phyloP scores from a whole-genome alignment of 2,888 invertebrate genomes.

The Sinotaia quadrata region DNA sequence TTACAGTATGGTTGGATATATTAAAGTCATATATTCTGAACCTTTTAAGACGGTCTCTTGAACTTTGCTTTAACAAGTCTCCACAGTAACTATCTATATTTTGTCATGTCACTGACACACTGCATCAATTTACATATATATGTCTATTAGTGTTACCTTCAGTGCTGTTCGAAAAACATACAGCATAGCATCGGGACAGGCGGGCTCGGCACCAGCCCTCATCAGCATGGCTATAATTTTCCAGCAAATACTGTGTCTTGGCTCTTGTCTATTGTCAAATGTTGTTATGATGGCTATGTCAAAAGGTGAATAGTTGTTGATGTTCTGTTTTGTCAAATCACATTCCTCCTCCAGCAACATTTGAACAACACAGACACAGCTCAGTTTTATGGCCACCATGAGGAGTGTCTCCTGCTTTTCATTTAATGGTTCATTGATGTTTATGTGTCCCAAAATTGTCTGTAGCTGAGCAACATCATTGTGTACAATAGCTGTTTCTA shows the following conservation, averaged over 20 bases:
- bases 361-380: conserved; percentile 52
- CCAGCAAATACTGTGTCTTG: conserved; percentile 57
- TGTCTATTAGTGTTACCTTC: conserved; percentile 43
- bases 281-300: conserved; percentile 58
- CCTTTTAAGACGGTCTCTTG: too few species aligned
- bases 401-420: conserved; percentile 56
- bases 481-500: background rate
- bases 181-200: conserved; percentile 60
- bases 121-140: too few species aligned
- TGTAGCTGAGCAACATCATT: background rate
- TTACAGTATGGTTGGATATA: too few species aligned
- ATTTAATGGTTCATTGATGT: conserved; percentile 55
- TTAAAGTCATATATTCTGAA: too few species aligned
- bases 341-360: conserved; percentile 45
- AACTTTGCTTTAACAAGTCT: too few species aligned
- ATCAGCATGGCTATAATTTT: conserved; percentile 54
- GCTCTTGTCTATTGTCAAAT: conserved; percentile 57
- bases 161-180: conserved; percentile 60
- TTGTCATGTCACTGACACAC: too few species aligned
- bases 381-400: conserved; percentile 56
- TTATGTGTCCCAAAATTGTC: background rate
- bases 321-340: conserved; percentile 50
- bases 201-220: conserved; percentile 53
- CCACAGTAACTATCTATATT: too few species aligned
- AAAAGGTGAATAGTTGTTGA: conserved; percentile 54